Evolutionary conservation across 2,797 vertebrate species (phyloP).

Genomic region (Garrulus glandarius): DNA sequence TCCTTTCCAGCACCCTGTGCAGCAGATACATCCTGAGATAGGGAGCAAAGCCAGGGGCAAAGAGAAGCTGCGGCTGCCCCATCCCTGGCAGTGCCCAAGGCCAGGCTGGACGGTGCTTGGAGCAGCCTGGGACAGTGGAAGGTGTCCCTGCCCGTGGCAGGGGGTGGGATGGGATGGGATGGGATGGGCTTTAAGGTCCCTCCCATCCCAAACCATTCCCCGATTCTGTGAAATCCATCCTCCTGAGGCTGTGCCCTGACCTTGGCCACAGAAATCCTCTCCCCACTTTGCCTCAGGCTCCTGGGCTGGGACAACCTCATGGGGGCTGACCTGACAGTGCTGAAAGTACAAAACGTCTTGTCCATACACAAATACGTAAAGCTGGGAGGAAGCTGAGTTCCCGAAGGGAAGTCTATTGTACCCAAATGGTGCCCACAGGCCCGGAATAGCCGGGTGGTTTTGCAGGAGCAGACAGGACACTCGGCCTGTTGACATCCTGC

Average conservation of each 20-base stretch:
- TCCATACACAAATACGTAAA: not conserved
- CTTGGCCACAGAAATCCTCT: not conserved
- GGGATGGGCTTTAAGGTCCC: not conserved
- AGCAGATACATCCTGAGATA: not conserved
- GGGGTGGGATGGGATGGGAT: not conserved
- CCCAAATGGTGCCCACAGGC: not conserved
- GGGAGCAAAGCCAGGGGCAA: not conserved
- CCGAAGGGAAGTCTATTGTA: not conserved
- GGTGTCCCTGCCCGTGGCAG: not conserved
- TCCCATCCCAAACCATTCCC: not conserved
- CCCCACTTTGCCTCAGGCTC: not conserved
- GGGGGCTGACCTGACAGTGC: not conserved
- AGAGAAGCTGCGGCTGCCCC: not conserved
- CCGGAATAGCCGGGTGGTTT: not conserved
- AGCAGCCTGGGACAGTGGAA: not conserved
- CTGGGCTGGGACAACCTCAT: fast-evolving
- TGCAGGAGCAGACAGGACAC: not conserved
- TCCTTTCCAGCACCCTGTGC: not conserved
- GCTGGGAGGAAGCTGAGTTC: not conserved
- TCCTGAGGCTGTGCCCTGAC: fast-evolving
- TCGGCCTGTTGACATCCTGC: not conserved
- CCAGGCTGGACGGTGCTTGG: fast-evolving
- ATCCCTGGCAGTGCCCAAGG: not conserved
- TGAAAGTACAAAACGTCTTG: not conserved
- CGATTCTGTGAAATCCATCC: fast-evolving